phyloP scores from a whole-genome alignment of 2,797 vertebrate genomes.

The Muscicapa striata region DNA sequence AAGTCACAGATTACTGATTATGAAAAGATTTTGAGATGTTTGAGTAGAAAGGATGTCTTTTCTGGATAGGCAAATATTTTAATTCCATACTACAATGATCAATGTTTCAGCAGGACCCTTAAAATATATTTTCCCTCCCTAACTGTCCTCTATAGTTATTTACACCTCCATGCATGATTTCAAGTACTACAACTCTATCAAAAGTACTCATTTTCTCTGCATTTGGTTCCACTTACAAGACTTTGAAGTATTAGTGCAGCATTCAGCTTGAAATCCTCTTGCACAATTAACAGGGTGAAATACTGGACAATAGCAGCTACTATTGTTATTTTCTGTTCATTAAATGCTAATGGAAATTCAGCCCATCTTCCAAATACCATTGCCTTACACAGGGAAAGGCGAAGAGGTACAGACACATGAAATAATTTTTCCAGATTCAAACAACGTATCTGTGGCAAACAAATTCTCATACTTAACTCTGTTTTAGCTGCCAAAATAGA shows the following conservation, averaged over 20 bases:
- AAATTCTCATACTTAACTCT: neutral
- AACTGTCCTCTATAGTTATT: neutral
- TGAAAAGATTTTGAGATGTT: neutral
- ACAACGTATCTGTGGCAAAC: neutral
- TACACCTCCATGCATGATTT: neutral
- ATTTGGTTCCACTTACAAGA: neutral
- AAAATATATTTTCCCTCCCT: neutral
- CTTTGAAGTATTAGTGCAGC: neutral
- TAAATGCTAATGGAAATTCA: neutral
- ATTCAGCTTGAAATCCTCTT: neutral
- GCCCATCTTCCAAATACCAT: neutral
- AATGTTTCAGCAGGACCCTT: neutral
- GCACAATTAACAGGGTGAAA: neutral
- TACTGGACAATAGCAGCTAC: neutral
- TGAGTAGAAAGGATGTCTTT: neutral
- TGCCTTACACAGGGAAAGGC: neutral
- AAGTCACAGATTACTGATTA: neutral
- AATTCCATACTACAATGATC: neutral
- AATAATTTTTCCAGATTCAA: neutral
- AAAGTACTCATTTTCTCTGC: neutral
- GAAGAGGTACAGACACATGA: neutral
- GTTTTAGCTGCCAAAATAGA: neutral
- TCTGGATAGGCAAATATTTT: neutral
- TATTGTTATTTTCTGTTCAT: conserved; percentile 8
- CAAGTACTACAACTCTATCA: neutral